Percentiles rank a stretch among this genome's conserved stretches.
phyloP scores from a whole-genome alignment of 1,140 invertebrate species.

The Aphelinus atriplicis region DNA sequence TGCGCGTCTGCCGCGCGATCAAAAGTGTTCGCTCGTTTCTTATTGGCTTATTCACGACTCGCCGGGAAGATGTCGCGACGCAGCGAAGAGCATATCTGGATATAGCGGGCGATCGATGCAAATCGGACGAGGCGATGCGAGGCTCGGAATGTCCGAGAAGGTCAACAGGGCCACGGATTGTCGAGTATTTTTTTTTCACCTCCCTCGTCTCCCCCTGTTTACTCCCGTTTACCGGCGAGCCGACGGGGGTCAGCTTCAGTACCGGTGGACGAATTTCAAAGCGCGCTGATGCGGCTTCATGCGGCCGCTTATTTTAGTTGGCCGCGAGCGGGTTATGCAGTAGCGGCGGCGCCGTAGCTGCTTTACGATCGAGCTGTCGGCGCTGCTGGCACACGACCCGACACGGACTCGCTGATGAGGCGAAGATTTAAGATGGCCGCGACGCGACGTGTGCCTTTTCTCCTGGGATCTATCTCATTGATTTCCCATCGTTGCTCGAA shows the following conservation, averaged over 20 bases:
- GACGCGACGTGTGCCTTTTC: background rate
- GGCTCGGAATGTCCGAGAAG: background rate
- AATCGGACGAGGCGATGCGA: too few species aligned
- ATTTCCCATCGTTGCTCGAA: too few species aligned
- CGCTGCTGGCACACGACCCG: slow-evolving; percentile 29
- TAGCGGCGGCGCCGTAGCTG: slow-evolving; percentile 42
- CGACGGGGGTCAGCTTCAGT: background rate
- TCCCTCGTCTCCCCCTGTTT: too few species aligned
- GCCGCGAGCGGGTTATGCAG: slow-evolving; percentile 28
- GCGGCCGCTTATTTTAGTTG: slow-evolving; percentile 58
- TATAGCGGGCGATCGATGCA: too few species aligned
- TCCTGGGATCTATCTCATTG: background rate
- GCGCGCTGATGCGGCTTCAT: slow-evolving; percentile 55
- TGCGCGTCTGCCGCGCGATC: too few species aligned
- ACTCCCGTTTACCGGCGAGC: slow-evolving; percentile 3
- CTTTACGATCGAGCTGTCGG: slow-evolving; percentile 53
- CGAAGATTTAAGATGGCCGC: slow-evolving; percentile 28
- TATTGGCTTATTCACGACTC: too few species aligned
- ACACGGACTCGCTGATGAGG: slow-evolving; percentile 5
- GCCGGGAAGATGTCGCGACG: too few species aligned
- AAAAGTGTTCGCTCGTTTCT: too few species aligned
- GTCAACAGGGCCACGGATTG: background rate
- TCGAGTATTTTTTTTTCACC: background rate
- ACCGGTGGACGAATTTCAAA: slow-evolving; percentile 11
- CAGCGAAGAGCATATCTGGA: too few species aligned